Percentiles rank a stretch among this genome's conserved stretches.
Conservation (phyloP, 64 coral and sea anemone genomes). For the Porites lutea region DNA sequence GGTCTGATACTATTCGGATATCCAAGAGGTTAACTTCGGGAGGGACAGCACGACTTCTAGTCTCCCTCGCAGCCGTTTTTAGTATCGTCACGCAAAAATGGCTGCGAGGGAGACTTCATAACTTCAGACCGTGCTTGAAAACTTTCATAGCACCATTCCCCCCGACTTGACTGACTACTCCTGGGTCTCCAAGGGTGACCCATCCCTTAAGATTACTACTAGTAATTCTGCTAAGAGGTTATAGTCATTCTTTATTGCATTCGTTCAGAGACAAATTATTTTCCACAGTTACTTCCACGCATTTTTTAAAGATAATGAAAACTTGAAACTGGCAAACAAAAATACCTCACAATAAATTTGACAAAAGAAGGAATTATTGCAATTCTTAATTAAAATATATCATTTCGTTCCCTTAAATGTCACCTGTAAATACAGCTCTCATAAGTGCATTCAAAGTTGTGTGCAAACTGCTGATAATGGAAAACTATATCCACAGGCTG, state of each 20-base stretch:
- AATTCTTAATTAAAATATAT: slow-evolving; percentile 8
- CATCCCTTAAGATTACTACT: no score
- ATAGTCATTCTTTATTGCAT: slow-evolving; percentile 38
- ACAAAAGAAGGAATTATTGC: not conserved
- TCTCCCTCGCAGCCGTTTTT: no score
- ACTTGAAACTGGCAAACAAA: slow-evolving; percentile 34
- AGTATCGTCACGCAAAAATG: no score
- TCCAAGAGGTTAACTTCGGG: no score
- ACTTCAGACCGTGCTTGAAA: no score
- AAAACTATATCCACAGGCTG: not conserved
- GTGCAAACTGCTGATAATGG: not conserved
- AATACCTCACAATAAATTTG: slow-evolving; percentile 2
- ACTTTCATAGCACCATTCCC: no score
- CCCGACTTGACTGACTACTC: no score
- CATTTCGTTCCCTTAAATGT: not conserved
- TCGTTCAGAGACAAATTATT: not conserved
- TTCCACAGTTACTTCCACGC: not conserved
- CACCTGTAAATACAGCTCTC: not conserved
- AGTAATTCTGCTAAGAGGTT: no score
- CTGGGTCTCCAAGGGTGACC: no score
- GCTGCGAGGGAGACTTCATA: no score
- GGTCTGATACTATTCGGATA: no score
- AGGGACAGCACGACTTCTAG: no score
- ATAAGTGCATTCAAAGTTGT: not conserved
- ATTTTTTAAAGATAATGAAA: not conserved